phyloP scores from a whole-genome alignment of 2,888 invertebrate genomes.

The Calephelis perditalis region DNA sequence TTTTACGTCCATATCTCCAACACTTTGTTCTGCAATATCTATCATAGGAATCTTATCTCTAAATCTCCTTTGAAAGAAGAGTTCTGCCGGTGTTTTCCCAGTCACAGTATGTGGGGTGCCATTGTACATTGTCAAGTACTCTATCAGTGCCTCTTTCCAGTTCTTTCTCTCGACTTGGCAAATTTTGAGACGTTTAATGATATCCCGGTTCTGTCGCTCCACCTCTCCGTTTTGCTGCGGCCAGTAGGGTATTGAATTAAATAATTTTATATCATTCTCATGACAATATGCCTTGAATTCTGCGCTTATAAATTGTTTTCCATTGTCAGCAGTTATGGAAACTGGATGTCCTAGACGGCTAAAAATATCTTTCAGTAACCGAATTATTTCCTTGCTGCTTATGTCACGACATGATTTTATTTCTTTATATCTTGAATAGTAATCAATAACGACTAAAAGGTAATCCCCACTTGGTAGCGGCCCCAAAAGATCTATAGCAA shows the following conservation, averaged over 20 bases:
- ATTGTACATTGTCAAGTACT: constrained; percentile 19
- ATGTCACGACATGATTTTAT: too few relatives aligned
- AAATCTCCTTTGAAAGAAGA: constrained; percentile 22
- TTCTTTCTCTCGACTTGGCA: constrained; percentile 1
- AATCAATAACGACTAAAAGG: constrained; percentile 32
- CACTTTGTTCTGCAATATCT: too few relatives aligned
- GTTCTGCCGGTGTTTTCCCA: constrained; percentile 26
- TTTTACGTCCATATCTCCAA: not conserved
- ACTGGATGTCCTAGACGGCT: too few relatives aligned
- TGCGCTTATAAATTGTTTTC: constrained; percentile 29
- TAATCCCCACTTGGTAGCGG: constrained; percentile 30
- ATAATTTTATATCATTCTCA: constrained; percentile 24
- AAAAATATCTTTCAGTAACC: too few relatives aligned
- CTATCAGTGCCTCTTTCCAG: too few relatives aligned
- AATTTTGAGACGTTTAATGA: constrained; percentile 31
- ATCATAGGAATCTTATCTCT: constrained; percentile 24
- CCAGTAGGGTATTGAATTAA: constrained; percentile 31
- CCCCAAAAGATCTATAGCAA: constrained; percentile 31
- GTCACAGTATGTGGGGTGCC: constrained; percentile 25
- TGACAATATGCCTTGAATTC: constrained; percentile 30
- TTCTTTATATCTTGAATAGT: constrained; percentile 32
- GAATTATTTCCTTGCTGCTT: too few relatives aligned
- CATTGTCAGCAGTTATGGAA: constrained; percentile 32
- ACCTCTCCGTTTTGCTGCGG: constrained; percentile 35
- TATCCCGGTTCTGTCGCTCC: constrained; percentile 33